Evolutionary conservation across 2,797 vertebrate genomes (phyloP), one percentile per base, ranked within the genome.

Genomic region (Chelidonichthys spinosus): DNA sequence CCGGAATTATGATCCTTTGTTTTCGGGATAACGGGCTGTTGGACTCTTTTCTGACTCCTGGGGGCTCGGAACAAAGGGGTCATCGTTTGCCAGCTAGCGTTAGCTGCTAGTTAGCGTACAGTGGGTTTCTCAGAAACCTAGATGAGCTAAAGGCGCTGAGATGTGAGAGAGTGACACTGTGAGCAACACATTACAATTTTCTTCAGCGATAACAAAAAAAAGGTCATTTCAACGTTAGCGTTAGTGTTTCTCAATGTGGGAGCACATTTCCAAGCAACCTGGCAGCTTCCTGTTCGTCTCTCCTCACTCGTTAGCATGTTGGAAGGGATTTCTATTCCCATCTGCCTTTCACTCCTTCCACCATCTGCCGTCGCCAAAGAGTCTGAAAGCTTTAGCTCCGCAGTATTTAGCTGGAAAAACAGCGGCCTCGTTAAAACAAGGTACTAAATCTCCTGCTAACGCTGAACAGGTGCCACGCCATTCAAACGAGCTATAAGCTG

Each of bases 391-490:
- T 79, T 71, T 4, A 78, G 43, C 42, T 76, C 4, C 33, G 44
- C 59, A 33, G 59, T 33, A 11, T 80, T 73, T 68, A 83, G 36
- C 55, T 67, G 9, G 7, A 49, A 63, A 69, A 77, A 69, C 18
- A 44, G 15, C 39, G 37, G 7, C 52, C 42, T 69, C 10, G 0
- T 63, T 44, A 33, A 56, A 64, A 77, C 66, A 76, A 50, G 47
- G 10, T 4, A n/a, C 33, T 53, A 75, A 63, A 75, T 77, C 77
- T 67, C 39, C 18, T 0, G 54, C 49, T 74, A 72, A 82, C 76
- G 56, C 62, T 33, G 15, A 72, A n/a, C 71, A 63, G 70, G 78
- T 74, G 78, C 65, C 18, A 14, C 39, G 2, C 4, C 52, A 18
- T 3, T 7, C 37, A 68, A 54, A 64, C 42, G 43, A 11, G 33